These are phyloP conservation scores for Nemurella pictetii DNA, from an alignment of 2,888 invertebrate species.

Conservation along the genomic window DNA sequence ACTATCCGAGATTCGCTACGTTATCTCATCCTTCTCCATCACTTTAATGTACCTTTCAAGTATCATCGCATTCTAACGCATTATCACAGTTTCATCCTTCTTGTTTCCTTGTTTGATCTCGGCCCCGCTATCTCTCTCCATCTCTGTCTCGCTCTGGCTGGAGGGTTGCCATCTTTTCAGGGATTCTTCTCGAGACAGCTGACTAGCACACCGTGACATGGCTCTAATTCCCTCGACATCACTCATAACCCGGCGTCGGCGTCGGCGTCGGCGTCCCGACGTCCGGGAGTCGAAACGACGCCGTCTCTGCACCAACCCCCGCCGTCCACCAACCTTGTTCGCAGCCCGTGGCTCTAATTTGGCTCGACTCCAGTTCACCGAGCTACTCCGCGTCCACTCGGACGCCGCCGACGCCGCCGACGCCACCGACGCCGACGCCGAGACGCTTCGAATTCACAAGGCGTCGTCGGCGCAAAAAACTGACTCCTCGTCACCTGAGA, in stretches of 20 bases:
- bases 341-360: constrained; percentile 24
- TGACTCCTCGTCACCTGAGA: constrained; percentile 38
- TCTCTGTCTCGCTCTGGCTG: constrained; percentile 25
- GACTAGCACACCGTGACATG: constrained; percentile 27
- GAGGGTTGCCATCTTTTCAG: constrained; percentile 27
- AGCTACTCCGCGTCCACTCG: background rate
- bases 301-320: background rate
- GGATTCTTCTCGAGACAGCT: constrained; percentile 32
- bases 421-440: constrained; percentile 8
- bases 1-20: constrained; percentile 5
- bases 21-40: constrained; percentile 34
- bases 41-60: constrained; percentile 29
- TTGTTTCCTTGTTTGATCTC: constrained; percentile 17
- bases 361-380: constrained; percentile 24
- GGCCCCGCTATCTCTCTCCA: background rate
- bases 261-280: background rate
- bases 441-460: background rate
- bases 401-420: constrained; percentile 9
- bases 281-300: constrained; percentile 6
- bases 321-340: background rate
- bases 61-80: constrained; percentile 19
- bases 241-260: constrained; percentile 28
- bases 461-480: constrained; percentile 23
- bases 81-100: constrained; percentile 21
- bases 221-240: constrained; percentile 34